These are phyloP conservation scores for Puntigrus tetrazona DNA, from an alignment of 2,113 vertebrate genomes.

Conservation along the genomic window DNA sequence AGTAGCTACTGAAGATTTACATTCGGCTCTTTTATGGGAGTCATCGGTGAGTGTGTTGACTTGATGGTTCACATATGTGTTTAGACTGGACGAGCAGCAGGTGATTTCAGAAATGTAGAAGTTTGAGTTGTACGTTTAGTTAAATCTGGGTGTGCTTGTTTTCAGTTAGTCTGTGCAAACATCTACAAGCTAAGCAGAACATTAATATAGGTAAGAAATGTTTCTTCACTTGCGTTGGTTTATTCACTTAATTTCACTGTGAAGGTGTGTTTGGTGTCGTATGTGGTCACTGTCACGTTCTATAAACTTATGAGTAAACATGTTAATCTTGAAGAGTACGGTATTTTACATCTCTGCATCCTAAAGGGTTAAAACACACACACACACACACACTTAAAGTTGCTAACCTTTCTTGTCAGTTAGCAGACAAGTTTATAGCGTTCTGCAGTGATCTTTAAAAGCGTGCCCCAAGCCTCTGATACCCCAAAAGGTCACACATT, in stretches of 20 bases:
- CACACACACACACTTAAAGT: not conserved
- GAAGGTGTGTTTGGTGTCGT: not conserved
- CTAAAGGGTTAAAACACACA: not conserved
- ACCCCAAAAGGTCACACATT: slow-evolving; percentile 75
- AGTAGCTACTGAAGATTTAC: not conserved
- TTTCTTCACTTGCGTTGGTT: not conserved
- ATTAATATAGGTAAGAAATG: not conserved
- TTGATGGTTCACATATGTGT: not conserved
- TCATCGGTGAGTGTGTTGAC: not conserved
- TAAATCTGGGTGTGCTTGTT: not conserved
- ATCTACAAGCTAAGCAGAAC: not conserved
- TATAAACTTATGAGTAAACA: not conserved
- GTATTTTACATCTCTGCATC: not conserved
- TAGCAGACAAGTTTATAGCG: not conserved
- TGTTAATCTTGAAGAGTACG: not conserved
- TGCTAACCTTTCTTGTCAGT: not conserved
- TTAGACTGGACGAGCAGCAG: not conserved
- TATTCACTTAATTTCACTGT: slow-evolving; percentile 16
- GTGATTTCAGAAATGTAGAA: not conserved
- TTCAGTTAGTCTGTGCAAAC: not conserved
- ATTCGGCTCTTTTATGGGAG: not conserved
- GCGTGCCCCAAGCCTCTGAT: slow-evolving; percentile 56
- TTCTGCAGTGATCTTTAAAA: slow-evolving; percentile 24
- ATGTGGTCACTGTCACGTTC: not conserved
- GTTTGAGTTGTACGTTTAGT: not conserved